phyloP scores from a whole-genome alignment of 2,888 invertebrate genomes.

The Galerucella calmariensis region DNA sequence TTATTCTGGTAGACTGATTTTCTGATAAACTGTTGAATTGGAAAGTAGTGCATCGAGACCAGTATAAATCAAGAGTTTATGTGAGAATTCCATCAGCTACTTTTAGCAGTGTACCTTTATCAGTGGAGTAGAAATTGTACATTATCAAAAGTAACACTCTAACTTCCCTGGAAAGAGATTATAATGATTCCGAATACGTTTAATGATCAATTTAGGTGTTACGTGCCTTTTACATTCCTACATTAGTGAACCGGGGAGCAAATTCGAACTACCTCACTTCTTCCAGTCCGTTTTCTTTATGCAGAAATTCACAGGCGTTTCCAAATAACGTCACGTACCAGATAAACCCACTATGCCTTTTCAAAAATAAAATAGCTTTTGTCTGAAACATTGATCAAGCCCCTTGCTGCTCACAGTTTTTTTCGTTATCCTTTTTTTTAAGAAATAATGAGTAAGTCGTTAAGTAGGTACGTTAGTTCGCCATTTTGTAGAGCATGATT shows the following conservation, averaged over 20 bases:
- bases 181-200: constrained; percentile 24
- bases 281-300: constrained; percentile 31
- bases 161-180: constrained; percentile 4
- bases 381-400: constrained; percentile 34
- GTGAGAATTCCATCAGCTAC: not conserved
- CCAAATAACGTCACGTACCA: constrained; percentile 33
- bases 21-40: no score
- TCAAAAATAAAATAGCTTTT: constrained; percentile 37
- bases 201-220: constrained; percentile 29
- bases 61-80: not conserved
- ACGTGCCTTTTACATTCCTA: constrained; percentile 27
- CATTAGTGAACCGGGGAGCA: constrained; percentile 11
- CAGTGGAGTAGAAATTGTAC: not conserved
- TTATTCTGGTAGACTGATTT: no score
- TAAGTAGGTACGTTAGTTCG: constrained; percentile 17
- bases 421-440: constrained; percentile 9
- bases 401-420: constrained; percentile 5
- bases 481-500: constrained; percentile 3
- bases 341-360: constrained; percentile 35
- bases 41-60: no score
- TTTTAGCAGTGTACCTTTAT: not conserved
- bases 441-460: constrained; percentile 29
- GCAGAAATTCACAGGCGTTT: constrained; percentile 28
- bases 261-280: constrained; percentile 26
- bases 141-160: not conserved